These are phyloP conservation scores for Protophormia terraenovae DNA, from an alignment of 2,888 invertebrate species.

Conservation along the genomic window DNA sequence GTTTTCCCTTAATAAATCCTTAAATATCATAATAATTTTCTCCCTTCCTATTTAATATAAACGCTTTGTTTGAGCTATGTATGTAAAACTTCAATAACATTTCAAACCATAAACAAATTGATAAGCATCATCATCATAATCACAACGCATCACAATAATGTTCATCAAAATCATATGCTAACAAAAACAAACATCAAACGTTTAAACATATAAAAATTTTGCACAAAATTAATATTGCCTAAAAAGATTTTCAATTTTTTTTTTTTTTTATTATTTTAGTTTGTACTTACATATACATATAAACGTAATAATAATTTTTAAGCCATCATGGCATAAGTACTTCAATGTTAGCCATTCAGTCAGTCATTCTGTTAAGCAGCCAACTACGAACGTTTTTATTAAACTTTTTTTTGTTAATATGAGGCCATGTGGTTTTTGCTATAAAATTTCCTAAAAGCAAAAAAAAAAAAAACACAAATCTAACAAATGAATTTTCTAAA, in stretches of 20 bases:
- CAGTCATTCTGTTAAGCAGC: not conserved
- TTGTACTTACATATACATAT: too few relatives aligned
- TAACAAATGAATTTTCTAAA: conserved; percentile 13
- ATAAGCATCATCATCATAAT: not conserved
- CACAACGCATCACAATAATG: not conserved
- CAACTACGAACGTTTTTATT: conserved; percentile 15
- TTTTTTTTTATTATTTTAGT: not conserved
- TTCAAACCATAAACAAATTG: not conserved
- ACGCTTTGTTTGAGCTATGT: too few relatives aligned
- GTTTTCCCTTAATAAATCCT: not conserved
- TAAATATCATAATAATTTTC: not conserved
- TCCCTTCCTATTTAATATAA: not conserved
- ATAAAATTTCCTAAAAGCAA: not conserved
- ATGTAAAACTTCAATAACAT: not conserved
- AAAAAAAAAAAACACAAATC: not conserved
- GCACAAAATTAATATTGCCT: conserved; percentile 5
- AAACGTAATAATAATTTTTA: not conserved
- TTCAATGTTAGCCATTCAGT: not conserved
- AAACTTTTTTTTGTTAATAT: conserved; percentile 44
- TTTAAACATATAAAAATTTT: not conserved
- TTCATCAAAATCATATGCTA: not conserved
- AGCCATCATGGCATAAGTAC: not conserved
- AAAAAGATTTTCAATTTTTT: not conserved
- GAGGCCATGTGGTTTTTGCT: conserved; percentile 36
- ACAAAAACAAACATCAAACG: not conserved